phyloP scores from a whole-genome alignment of 2,888 invertebrate species.

The Drosophila mimica region DNA sequence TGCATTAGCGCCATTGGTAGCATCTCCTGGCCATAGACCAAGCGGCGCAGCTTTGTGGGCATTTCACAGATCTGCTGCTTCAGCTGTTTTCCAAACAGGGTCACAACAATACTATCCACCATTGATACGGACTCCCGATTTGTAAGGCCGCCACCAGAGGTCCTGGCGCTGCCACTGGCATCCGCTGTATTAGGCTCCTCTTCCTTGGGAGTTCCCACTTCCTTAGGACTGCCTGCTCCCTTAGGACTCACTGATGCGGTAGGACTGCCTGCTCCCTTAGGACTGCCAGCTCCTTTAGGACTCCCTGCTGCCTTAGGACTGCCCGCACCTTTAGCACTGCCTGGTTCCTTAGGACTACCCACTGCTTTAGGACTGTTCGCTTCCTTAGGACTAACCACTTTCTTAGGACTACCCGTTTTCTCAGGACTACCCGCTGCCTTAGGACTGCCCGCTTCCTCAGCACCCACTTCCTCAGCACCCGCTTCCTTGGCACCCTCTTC shows the following conservation, averaged over 20 bases:
- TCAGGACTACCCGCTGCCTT: neutral
- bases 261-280: neutral
- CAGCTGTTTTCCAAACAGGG: neutral
- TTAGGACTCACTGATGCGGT: neutral
- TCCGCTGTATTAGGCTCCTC: neutral
- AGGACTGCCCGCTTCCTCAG: neutral
- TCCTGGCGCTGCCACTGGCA: conserved; percentile 1
- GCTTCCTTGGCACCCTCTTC: neutral
- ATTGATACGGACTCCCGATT: neutral
- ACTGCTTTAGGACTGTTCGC: neutral
- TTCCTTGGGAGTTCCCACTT: neutral
- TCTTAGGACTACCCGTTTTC: neutral
- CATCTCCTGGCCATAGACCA: conserved; percentile 3
- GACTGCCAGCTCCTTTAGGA: neutral
- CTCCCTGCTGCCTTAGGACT: neutral
- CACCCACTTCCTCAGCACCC: neutral
- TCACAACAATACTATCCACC: neutral
- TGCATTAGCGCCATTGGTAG: neutral
- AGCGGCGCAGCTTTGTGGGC: conserved; percentile 59
- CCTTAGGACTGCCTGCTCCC: neutral
- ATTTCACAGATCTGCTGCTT: conserved; percentile 64
- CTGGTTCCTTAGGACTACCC: neutral
- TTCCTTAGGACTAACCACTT: neutral
- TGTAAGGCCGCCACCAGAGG: conserved; percentile 14
- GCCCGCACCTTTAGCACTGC: neutral